phyloP scores from a whole-genome alignment of 1,140 invertebrate species.

The Drosophila lini region DNA sequence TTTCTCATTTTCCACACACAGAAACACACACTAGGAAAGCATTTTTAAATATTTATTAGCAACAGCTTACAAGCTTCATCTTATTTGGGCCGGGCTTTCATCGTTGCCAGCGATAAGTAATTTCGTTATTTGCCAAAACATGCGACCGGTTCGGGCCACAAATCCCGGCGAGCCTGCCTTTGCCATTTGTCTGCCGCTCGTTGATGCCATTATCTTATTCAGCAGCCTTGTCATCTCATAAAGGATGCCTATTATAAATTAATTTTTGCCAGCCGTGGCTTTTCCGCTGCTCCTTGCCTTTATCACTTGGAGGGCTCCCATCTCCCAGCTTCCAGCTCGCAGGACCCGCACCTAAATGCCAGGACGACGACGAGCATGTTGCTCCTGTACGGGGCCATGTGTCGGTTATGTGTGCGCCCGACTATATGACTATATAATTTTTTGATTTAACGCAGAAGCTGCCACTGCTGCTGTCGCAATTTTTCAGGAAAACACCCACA shows the following conservation, averaged over 20 bases:
- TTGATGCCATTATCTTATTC: conserved; percentile 83
- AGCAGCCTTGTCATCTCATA: conserved; percentile 82
- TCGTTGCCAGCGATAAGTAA: conserved; percentile 67
- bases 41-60: conserved; percentile 82
- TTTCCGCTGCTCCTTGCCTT: conserved; percentile 53
- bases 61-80: conserved; percentile 75
- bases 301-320: conserved; percentile 47
- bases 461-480: conserved; percentile 74
- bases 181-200: conserved; percentile 67
- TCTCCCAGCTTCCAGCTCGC: neutral
- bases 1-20: conserved; percentile 58
- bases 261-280: conserved; percentile 76
- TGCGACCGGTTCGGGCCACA: conserved; percentile 53
- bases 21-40: conserved; percentile 29
- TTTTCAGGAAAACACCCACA: conserved; percentile 74
- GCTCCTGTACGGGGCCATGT: conserved; percentile 46
- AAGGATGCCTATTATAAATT: conserved; percentile 84
- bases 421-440: conserved; percentile 83
- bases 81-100: conserved; percentile 48
- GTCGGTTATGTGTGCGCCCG: conserved; percentile 46
- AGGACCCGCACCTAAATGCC: conserved; percentile 48
- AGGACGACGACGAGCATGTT: conserved; percentile 53
- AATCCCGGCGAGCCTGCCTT: conserved; percentile 31
- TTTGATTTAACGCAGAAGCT: conserved; percentile 76
- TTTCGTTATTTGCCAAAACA: conserved; percentile 80